Conservation (phyloP, 2,113 vertebrate species). For the Callocephalon fimbriatum region DNA sequence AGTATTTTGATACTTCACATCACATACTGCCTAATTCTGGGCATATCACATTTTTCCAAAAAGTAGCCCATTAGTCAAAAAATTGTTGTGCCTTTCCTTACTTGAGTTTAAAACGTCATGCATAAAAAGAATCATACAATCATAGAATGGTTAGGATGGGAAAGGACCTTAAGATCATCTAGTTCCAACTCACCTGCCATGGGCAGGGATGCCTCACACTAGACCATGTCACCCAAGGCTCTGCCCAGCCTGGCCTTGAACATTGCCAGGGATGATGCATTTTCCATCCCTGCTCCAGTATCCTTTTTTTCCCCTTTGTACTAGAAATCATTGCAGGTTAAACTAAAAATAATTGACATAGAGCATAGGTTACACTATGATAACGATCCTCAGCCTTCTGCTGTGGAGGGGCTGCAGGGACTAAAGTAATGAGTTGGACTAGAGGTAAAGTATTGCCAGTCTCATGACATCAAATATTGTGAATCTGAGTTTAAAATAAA, state of each 20-base stretch:
- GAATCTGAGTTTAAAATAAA: background rate
- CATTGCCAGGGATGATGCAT: background rate
- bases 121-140: background rate
- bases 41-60: background rate
- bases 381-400: background rate
- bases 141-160: background rate
- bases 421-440: background rate
- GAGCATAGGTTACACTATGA: rapidly evolving
- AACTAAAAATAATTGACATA: background rate
- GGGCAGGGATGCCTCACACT: background rate
- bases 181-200: background rate
- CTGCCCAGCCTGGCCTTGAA: background rate
- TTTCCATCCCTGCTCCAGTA: background rate
- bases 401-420: background rate
- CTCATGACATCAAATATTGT: background rate
- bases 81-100: background rate
- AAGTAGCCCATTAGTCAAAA: background rate
- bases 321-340: background rate
- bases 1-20: background rate
- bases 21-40: background rate
- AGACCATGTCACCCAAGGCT: background rate
- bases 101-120: background rate
- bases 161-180: background rate
- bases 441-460: background rate
- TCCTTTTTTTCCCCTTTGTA: background rate